A percentile compares a stretch with the other conserved stretches of the same genome.
phyloP scores from a whole-genome alignment of 2,797 vertebrate genomes.

The Cirrhinus mrigala region DNA sequence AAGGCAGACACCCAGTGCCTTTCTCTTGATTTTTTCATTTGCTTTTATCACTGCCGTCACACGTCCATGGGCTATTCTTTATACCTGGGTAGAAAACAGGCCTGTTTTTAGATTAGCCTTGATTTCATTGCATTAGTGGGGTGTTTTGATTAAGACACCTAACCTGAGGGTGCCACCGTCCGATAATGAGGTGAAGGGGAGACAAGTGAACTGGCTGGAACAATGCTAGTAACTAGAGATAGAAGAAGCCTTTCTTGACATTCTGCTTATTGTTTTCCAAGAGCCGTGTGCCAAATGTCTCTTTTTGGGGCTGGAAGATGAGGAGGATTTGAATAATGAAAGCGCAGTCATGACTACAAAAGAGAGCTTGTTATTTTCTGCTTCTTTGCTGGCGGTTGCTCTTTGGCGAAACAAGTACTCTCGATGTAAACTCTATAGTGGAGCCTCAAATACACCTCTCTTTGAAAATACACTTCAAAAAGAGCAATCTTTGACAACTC shows the following conservation, averaged over 20 bases:
- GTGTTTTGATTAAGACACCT: slow-evolving; percentile 55
- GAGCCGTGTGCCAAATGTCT: slow-evolving; percentile 5
- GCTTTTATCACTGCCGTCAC: slow-evolving; percentile 25
- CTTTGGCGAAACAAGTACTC: slow-evolving; percentile 1
- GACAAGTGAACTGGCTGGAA: slow-evolving; percentile 49
- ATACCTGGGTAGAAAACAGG: slow-evolving; percentile 5
- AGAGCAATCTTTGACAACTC: not conserved
- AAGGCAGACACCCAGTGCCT: not conserved
- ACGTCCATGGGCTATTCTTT: slow-evolving; percentile 42
- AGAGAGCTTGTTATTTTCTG: slow-evolving; percentile 31
- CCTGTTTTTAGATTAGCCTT: slow-evolving; percentile 16
- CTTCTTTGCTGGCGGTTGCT: slow-evolving; percentile 15
- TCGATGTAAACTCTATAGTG: not conserved
- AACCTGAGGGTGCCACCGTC: slow-evolving; percentile 18
- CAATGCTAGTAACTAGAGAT: slow-evolving; percentile 39
- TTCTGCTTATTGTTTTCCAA: slow-evolving; percentile 6
- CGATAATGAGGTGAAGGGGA: slow-evolving; percentile 52
- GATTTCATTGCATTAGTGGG: slow-evolving; percentile 50
- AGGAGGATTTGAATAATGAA: slow-evolving; percentile 35
- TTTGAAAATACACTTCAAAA: slow-evolving; percentile 6
- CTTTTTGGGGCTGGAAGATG: slow-evolving; percentile 4
- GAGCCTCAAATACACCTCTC: not conserved
- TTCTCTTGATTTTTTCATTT: slow-evolving; percentile 50
- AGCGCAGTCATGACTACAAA: slow-evolving; percentile 17
- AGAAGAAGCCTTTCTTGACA: slow-evolving; percentile 27